Evolutionary conservation across 2,797 vertebrate genomes (phyloP).

Genomic region (Microctenopoma lineatum): DNA sequence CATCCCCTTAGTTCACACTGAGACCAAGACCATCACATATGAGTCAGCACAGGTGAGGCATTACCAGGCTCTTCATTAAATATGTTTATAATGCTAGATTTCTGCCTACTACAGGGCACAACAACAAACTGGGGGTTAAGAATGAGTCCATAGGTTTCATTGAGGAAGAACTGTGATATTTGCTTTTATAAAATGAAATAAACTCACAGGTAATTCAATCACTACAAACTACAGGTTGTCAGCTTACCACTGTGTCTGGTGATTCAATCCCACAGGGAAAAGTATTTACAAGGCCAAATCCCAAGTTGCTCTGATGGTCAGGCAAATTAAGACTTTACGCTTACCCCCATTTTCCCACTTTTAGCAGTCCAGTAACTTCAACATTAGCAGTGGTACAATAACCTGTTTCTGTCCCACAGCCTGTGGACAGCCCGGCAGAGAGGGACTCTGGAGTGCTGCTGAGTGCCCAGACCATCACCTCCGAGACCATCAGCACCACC

Average conservation of each 20-base stretch:
- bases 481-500: slow-evolving; percentile 96
- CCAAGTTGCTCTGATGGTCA: no score
- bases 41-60: slow-evolving; percentile 93
- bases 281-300: no score
- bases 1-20: slow-evolving; percentile 95
- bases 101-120: no score
- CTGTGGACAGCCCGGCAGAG: slow-evolving; percentile 86
- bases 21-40: slow-evolving; percentile 99
- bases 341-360: no score
- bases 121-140: no score
- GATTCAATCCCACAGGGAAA: no score
- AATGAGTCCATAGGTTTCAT: no score
- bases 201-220: no score
- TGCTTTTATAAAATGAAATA: not conserved
- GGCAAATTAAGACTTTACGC: no score
- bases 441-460: slow-evolving; percentile 92
- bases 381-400: not conserved
- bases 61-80: not conserved
- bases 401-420: slow-evolving; percentile 78
- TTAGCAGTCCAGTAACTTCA: no score
- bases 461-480: slow-evolving; percentile 98
- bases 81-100: not conserved
- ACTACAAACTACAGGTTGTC: no score
- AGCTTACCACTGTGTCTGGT: no score
- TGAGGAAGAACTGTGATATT: not conserved